Percentiles rank a stretch among this genome's conserved stretches.
phyloP scores from a whole-genome alignment of 2,113 vertebrate genomes.

The Psettodes erumei region DNA sequence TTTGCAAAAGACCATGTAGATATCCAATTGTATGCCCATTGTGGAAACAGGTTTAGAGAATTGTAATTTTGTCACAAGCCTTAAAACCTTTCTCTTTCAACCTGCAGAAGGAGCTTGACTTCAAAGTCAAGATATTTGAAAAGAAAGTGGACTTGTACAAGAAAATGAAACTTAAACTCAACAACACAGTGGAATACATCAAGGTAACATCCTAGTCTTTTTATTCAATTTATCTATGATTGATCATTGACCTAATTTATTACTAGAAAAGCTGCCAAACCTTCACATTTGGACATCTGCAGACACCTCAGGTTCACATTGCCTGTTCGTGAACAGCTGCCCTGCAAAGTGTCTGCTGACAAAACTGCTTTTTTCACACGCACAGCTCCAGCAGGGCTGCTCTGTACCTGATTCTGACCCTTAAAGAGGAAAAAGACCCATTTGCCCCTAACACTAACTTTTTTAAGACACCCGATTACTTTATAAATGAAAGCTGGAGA shows the following conservation, averaged over 20 bases:
- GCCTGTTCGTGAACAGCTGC: too few relatives aligned
- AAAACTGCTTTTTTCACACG: too few relatives aligned
- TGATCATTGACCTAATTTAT: too few relatives aligned
- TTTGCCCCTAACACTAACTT: background rate
- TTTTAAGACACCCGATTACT: background rate
- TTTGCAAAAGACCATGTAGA: background rate
- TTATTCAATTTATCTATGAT: too few relatives aligned
- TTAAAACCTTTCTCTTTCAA: background rate
- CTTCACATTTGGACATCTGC: too few relatives aligned
- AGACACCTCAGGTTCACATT: too few relatives aligned
- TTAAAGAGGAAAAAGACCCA: too few relatives aligned
- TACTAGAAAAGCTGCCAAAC: too few relatives aligned
- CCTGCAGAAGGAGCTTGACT: constrained; percentile 70
- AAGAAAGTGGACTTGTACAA: constrained; percentile 72
- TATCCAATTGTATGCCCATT: background rate
- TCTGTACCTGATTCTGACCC: background rate
- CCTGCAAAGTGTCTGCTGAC: too few relatives aligned
- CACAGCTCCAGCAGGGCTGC: background rate
- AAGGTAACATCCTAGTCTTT: too few relatives aligned
- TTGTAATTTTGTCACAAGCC: background rate
- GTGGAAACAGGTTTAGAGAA: background rate
- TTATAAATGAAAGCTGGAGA: background rate
- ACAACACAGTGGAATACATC: constrained; percentile 62
- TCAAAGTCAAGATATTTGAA: constrained; percentile 77
- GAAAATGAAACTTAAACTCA: constrained; percentile 63